phyloP scores from a whole-genome alignment of 2,797 vertebrate species.

The Macrochelys suwanniensis region DNA sequence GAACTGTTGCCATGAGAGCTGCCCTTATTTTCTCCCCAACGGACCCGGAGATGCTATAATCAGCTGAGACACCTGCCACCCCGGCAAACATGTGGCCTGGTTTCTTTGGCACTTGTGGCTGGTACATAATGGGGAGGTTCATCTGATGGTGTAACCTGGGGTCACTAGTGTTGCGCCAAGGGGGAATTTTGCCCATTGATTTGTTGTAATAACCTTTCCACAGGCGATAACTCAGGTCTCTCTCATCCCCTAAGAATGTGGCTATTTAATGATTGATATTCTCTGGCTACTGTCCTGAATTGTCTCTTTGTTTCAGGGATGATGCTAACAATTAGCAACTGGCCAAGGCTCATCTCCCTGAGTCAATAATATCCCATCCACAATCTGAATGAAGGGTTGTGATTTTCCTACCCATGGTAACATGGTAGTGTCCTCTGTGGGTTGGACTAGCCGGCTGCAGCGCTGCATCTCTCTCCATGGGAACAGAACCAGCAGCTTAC shows the following conservation, averaged over 20 bases:
- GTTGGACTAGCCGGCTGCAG: background rate
- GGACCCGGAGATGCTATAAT: accelerated
- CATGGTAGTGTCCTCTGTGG: background rate
- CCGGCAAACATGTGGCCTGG: accelerated
- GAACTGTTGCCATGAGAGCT: background rate
- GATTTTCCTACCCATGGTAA: background rate
- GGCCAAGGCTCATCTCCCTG: accelerated
- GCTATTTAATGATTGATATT: background rate
- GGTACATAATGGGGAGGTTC: background rate
- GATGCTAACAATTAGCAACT: accelerated
- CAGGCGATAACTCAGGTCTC: background rate
- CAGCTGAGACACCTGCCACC: background rate
- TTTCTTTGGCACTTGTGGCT: background rate
- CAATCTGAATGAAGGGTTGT: background rate
- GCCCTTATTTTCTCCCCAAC: background rate
- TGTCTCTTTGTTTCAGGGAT: background rate
- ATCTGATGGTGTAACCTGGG: no score
- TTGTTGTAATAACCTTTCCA: background rate
- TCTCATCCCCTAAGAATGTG: background rate
- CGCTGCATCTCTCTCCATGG: background rate
- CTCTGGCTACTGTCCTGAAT: background rate
- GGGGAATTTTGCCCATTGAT: background rate
- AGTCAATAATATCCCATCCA: accelerated
- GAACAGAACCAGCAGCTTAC: background rate
- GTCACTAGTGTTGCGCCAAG: background rate